These are phyloP conservation scores for Uropetala carovei DNA, from an alignment of 2,888 invertebrate species.

Conservation along the genomic window DNA sequence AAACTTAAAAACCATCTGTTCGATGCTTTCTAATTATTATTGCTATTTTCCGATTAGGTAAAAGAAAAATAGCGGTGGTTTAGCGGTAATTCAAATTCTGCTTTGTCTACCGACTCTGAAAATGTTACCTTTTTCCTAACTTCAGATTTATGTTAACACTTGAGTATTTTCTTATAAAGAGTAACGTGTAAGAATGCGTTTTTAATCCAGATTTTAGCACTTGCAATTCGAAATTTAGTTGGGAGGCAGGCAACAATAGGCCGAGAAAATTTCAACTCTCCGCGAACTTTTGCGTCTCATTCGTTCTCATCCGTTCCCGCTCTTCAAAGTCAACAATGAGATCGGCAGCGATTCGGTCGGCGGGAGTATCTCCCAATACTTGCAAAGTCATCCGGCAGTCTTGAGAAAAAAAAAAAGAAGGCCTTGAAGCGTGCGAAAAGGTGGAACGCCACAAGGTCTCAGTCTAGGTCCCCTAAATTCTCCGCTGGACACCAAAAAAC, in stretches of 20 bases:
- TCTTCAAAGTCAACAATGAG: background rate
- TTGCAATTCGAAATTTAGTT: background rate
- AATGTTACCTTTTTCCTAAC: too few relatives aligned
- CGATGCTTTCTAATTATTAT: too few relatives aligned
- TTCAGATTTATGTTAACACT: too few relatives aligned
- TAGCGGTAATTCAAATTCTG: too few relatives aligned
- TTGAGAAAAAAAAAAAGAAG: background rate
- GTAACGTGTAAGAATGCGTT: too few relatives aligned
- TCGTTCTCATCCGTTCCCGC: background rate
- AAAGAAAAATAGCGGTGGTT: too few relatives aligned
- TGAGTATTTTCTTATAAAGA: too few relatives aligned
- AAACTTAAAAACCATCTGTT: too few relatives aligned
- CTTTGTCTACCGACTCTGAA: too few relatives aligned
- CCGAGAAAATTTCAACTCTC: background rate
- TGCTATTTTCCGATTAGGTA: too few relatives aligned
- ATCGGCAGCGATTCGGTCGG: background rate
- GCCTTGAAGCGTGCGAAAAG: constrained; percentile 19
- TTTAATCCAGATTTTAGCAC: background rate
- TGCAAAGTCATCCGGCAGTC: background rate
- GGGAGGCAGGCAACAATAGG: background rate
- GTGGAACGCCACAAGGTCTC: background rate
- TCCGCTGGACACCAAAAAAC: background rate
- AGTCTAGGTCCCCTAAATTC: background rate
- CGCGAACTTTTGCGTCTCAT: background rate
- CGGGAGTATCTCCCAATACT: background rate